These are phyloP conservation scores for Spodoptera litura DNA, from an alignment of 1,140 invertebrate species.

Conservation along the genomic window DNA sequence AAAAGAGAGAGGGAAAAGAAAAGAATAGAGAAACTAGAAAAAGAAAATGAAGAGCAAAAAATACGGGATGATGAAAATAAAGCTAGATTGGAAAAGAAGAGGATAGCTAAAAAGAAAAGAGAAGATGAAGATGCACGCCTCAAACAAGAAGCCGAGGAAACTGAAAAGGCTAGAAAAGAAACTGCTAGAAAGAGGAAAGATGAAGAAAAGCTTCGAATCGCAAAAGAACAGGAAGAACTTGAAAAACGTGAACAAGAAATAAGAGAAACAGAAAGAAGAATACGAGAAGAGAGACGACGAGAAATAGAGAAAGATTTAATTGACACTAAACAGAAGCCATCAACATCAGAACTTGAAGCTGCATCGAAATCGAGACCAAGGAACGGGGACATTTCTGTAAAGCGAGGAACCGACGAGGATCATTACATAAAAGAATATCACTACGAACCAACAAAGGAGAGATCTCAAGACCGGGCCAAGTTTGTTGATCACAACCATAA, in stretches of 20 bases:
- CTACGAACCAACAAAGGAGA: conserved; percentile 56
- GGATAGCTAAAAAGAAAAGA: conserved; percentile 34
- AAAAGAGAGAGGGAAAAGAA: conserved; percentile 56
- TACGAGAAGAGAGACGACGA: conserved; percentile 8
- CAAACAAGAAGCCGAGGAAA: conserved; percentile 55
- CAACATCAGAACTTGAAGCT: background rate
- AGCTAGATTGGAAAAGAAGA: conserved; percentile 49
- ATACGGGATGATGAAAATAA: conserved; percentile 55
- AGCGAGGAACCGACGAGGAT: background rate
- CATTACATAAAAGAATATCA: conserved; percentile 57
- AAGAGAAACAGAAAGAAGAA: conserved; percentile 15
- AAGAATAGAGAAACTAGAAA: conserved; percentile 53
- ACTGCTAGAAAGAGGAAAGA: conserved; percentile 33
- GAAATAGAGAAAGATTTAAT: conserved; percentile 59
- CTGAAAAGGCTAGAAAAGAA: conserved; percentile 47
- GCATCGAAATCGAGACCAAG: conserved; percentile 15
- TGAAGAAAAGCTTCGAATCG: conserved; percentile 19
- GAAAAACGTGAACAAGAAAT: conserved; percentile 25
- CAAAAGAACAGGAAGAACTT: conserved; percentile 22
- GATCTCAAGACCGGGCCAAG: conserved; percentile 56
- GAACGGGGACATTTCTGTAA: conserved; percentile 16
- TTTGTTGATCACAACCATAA: conserved; percentile 69
- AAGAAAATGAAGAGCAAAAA: conserved; percentile 53
- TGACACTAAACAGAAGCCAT: conserved; percentile 40
- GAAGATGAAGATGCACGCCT: conserved; percentile 53